Evolutionary conservation across 1,140 invertebrate species (phyloP).

Genomic region (Aporrectodea caliginosa): DNA sequence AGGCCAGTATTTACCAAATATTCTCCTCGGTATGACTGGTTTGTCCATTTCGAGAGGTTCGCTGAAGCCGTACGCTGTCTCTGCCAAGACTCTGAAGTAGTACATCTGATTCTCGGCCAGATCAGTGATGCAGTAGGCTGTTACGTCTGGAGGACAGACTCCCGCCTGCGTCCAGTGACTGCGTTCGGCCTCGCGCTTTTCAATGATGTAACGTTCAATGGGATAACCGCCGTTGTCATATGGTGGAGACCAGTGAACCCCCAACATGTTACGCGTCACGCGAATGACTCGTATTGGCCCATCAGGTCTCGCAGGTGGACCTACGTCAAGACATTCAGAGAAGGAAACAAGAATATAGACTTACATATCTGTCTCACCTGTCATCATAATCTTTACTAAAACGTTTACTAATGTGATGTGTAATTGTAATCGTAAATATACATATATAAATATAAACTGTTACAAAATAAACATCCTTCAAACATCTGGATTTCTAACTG

Average conservation of each 20-base stretch:
- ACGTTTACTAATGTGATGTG: no score
- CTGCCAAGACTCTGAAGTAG: constrained; percentile 48
- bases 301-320: constrained; percentile 18
- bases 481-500: no score
- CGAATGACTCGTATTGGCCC: constrained; percentile 31
- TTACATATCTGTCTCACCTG: no score
- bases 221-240: constrained; percentile 73
- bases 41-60: constrained; percentile 47
- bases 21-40: constrained; percentile 46
- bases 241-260: constrained; percentile 71
- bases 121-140: constrained; percentile 32
- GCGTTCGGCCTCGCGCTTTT: constrained; percentile 62
- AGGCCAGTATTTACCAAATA: constrained; percentile 43
- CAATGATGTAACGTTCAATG: constrained; percentile 89
- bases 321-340: constrained; percentile 13
- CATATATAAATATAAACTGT: no score
- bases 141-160: constrained; percentile 32
- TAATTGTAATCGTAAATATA: no score
- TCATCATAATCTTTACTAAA: no score
- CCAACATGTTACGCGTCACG: constrained; percentile 70
- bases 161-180: constrained; percentile 38
- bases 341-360: background rate
- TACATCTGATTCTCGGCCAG: constrained; percentile 30
- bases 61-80: constrained; percentile 47
- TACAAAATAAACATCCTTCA: no score